Evolutionary conservation across 2,888 invertebrate species (phyloP).

Genomic region (Agrochola lychnidis): DNA sequence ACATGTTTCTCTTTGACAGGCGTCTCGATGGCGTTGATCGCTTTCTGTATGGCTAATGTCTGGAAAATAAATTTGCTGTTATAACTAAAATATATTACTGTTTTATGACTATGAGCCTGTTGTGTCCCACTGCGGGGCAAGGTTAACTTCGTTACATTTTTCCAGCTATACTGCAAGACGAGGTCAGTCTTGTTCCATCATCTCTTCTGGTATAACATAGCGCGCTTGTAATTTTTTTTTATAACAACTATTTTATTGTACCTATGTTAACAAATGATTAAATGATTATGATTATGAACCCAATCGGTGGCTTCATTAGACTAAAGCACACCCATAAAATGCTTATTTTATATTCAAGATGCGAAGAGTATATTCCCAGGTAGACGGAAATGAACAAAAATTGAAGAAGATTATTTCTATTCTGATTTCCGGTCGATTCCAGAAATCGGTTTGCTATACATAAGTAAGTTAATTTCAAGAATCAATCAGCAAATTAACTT

Average conservation of each 20-base stretch:
- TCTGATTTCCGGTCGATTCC: background rate
- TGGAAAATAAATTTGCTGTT: conserved; percentile 77
- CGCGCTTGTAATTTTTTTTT: too few relatives aligned
- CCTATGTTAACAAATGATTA: too few relatives aligned
- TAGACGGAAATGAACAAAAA: background rate
- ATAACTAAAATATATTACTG: background rate
- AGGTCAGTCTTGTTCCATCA: background rate
- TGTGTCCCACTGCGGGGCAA: background rate
- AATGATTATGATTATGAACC: too few relatives aligned
- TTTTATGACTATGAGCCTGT: background rate
- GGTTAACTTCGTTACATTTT: too few relatives aligned
- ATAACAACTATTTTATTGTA: too few relatives aligned
- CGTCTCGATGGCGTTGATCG: conserved; percentile 97
- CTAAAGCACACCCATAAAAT: background rate
- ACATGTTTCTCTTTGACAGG: conserved; percentile 99
- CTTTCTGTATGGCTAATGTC: conserved; percentile 97
- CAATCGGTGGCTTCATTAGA: too few relatives aligned
- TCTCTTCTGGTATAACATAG: too few relatives aligned
- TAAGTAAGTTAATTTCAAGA: background rate
- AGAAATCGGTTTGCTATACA: background rate
- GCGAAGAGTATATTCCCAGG: background rate
- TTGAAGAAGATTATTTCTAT: background rate
- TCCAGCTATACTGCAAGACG: background rate
- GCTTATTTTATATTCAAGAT: background rate
- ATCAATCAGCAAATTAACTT: background rate